Evolutionary conservation across 1,140 invertebrate genomes (phyloP), one percentile per base, ranked within the genome.

Genomic region (Pogonognathellus flavescens): DNA sequence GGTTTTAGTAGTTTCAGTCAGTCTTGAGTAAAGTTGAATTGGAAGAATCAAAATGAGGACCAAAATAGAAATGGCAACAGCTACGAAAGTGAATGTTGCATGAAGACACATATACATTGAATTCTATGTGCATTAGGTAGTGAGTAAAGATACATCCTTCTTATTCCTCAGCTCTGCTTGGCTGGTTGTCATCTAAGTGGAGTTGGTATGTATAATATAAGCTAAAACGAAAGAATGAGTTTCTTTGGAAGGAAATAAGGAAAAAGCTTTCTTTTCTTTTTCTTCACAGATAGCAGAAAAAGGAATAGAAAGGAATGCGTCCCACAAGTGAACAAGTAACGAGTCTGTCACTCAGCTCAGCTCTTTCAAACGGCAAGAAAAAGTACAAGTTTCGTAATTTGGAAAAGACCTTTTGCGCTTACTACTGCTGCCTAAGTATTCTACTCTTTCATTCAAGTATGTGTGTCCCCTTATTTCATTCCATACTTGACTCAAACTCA

Each of bases 371-470:
- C 81, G n/a, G 57, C 31, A 31, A 57, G 70, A 66, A 85, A 84
- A 81, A 81, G 84, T 81, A 82, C 55, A 81, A 85, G 57, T 85
- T 85, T 85, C 76, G 84, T 85, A 85, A 85, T 85, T 85, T 85
- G 84, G 76, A 62, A 70, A 82, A 52, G 84, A 31, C 57, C 84
- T 85, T 82, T 85, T 85, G 52, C 81, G 31, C 31, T 41, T 41
- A 41, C 31, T 41, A 53, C 55, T 84, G 41, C 22, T 31, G 55
- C 85, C 49, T 66, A 66, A 11, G 62, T 66, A 66, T 10, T 14
- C 49, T 62, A 14, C 49, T 82, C 49, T 41, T 52, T 66, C 62
- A 66, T 52, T 66, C 62, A 66, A 66, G 62, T 66, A 66, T 41
- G 31, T 41, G 16, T 55, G 18, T 53, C 49, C 53, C 49, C 31